Percentiles rank a stretch among this genome's conserved stretches.
Conservation (phyloP, 92 coral and sea anemone genomes). For the Umimayanthus kanabou region DNA sequence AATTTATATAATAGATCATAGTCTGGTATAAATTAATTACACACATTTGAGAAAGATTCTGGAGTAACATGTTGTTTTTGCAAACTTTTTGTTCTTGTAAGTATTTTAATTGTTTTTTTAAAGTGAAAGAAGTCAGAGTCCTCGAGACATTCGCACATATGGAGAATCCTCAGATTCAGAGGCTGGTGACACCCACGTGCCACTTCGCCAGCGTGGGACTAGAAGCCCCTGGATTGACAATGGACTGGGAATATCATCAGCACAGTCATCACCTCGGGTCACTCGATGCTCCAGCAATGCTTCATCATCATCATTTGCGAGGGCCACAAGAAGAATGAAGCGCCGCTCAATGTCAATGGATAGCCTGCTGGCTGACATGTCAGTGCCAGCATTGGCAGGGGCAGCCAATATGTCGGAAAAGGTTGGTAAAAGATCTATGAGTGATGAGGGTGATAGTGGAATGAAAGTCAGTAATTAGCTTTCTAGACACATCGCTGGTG, state of each 20-base stretch:
- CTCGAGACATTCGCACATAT: slow-evolving; percentile 44
- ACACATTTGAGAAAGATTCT: not conserved
- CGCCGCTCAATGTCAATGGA: slow-evolving; percentile 69
- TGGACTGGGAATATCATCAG: slow-evolving; percentile 46
- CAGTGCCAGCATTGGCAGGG: slow-evolving; percentile 44
- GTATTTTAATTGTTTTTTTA: not conserved
- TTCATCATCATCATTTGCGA: slow-evolving; percentile 38
- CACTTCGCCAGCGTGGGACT: not conserved
- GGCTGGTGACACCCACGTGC: slow-evolving; percentile 15
- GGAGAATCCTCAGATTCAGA: slow-evolving; percentile 80
- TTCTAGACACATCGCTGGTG: too few relatives aligned
- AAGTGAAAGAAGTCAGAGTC: slow-evolving; percentile 31
- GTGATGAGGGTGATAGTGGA: not conserved
- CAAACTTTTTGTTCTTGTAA: not conserved
- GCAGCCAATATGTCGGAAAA: slow-evolving; percentile 71
- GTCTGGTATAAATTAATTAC: too few relatives aligned
- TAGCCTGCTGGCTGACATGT: slow-evolving; percentile 54
- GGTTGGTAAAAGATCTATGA: slow-evolving; percentile 44
- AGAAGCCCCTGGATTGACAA: slow-evolving; percentile 28
- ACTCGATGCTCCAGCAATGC: slow-evolving; percentile 55
- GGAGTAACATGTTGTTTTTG: not conserved
- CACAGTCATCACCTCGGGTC: slow-evolving; percentile 50
- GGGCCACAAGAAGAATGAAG: slow-evolving; percentile 29
- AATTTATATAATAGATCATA: too few relatives aligned
- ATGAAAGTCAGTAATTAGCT: too few relatives aligned